These are phyloP conservation scores for Drosophila arizonae DNA, from an alignment of 1,140 invertebrate genomes.

Conservation along the genomic window DNA sequence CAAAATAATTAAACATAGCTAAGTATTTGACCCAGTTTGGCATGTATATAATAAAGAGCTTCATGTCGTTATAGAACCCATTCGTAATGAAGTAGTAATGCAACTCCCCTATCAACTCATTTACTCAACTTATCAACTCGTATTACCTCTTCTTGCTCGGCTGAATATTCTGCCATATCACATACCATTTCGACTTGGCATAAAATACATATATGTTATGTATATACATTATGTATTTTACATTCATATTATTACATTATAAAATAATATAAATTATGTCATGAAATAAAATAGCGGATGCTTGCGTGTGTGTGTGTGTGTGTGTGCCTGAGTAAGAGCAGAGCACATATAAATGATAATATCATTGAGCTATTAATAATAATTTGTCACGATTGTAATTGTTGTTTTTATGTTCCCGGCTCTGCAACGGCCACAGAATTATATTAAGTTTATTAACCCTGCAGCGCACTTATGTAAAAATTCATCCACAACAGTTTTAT, in stretches of 20 bases:
- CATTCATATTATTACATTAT: neutral
- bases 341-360: conserved; percentile 74
- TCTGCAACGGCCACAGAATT: conserved; percentile 43
- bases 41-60: conserved; percentile 1
- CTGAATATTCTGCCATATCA: too few species aligned
- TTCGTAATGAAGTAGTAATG: too few species aligned
- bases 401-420: neutral
- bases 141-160: too few species aligned
- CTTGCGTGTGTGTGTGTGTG: conserved; percentile 6
- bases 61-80: too few species aligned
- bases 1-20: conserved; percentile 43
- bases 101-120: too few species aligned
- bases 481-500: conserved; percentile 44
- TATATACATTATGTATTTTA: too few species aligned
- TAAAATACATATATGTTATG: too few species aligned
- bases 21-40: neutral
- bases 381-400: conserved; percentile 58
- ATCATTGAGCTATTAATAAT: conserved; percentile 79
- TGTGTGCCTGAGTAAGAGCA: conserved; percentile 29
- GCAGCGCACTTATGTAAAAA: conserved; percentile 59
- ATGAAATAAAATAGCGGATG: too few species aligned
- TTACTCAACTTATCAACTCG: too few species aligned
- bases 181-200: too few species aligned
- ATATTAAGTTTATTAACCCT: conserved; percentile 77
- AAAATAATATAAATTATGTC: conserved; percentile 60